Evolutionary conservation across 1,140 invertebrate species (phyloP), one percentile per base, ranked within the genome.

Genomic region (Drosophila obscura): DNA sequence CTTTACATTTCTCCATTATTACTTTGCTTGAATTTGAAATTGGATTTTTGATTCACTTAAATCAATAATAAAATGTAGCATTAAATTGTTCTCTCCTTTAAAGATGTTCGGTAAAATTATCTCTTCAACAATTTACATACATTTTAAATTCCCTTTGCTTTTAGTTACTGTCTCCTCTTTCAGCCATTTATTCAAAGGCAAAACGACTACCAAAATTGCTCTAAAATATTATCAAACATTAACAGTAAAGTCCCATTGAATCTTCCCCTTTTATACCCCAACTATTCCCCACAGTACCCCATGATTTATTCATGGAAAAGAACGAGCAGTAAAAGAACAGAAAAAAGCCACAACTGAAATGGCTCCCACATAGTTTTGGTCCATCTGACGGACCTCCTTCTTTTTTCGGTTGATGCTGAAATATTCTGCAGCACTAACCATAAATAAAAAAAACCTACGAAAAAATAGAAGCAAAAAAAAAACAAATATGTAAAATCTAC

Each of bases 201-300:
- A 69, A 69, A 69, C 51, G 35, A 69, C 45, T 49, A 28, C 11
- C 67, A 58, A 58, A 39, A 35, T 69, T 58, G 22, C 44, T 35
- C 41, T 69, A 69, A 69, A 58, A 69, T 69, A 69, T 69, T 69
- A 58, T 69, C 67, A 69, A 69, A 69, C 65, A 69, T 69, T 69
- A 58, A 52, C 67, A 69, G 65, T 28, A 28, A 22, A 43, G 44
- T 28, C 52, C 22, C 45, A 56, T 39, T 39, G 11, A 39, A 39
- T 39, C 35, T 39, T 22, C 16, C 64, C 50, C 41, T 43, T 56
- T 68, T 6, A 24, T 35, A n/a, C 44, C 50, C 51, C 24, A 49
- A 57, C 66, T 16, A 69, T 57, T 68, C 51, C 64, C 64, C 44
- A 56, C 11, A 24, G 51, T 35, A 26, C 6, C 35, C 66, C 69